These are phyloP conservation scores for Acropternis orthonyx DNA, from an alignment of 2,797 vertebrate genomes.

Conservation along the genomic window DNA sequence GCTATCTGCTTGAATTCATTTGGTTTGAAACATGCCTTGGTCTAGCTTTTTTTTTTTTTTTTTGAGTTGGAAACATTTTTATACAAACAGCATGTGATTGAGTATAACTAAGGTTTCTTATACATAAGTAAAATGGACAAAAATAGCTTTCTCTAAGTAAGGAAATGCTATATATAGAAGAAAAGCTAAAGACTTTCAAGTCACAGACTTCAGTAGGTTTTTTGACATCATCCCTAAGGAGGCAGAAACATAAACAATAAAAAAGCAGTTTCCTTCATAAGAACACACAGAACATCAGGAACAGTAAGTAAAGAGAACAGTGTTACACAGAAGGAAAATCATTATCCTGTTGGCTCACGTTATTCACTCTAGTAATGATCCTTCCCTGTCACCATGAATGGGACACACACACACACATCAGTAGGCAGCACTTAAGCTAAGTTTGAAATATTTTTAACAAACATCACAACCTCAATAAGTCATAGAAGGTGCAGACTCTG, in stretches of 20 bases:
- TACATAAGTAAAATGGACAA: background rate
- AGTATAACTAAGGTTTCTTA: background rate
- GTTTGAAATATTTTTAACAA: background rate
- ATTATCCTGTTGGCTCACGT: fast-evolving
- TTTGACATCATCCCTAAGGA: background rate
- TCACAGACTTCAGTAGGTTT: background rate
- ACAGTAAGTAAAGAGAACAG: background rate
- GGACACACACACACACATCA: background rate
- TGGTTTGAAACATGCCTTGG: background rate
- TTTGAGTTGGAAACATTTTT: background rate
- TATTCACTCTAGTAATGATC: background rate
- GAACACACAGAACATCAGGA: background rate
- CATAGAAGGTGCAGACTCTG: background rate
- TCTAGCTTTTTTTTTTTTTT: background rate
- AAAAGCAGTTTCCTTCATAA: background rate
- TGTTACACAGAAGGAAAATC: background rate
- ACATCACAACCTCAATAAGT: background rate
- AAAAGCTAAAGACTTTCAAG: conserved; percentile 10
- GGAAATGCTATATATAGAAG: conserved; percentile 12
- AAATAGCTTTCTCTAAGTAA: background rate
- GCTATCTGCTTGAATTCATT: background rate
- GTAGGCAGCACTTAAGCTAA: background rate
- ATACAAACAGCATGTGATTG: background rate
- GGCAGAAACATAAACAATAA: background rate
- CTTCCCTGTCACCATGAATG: background rate